Percentiles rank a stretch among this genome's conserved stretches.
Evolutionary conservation across 1,140 invertebrate species (phyloP).

Genomic region (Frieseomelitta varia): DNA sequence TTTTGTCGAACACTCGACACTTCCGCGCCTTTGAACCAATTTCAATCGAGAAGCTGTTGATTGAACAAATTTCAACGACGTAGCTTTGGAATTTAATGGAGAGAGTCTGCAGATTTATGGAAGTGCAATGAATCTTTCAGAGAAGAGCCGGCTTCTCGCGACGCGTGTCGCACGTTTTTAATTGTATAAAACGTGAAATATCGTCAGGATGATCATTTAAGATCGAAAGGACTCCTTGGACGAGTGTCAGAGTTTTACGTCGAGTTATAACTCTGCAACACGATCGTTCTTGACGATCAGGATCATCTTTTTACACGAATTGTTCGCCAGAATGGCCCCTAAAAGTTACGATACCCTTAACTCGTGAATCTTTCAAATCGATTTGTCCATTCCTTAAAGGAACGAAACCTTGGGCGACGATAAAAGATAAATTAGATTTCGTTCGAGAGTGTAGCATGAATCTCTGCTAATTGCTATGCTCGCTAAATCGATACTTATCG

Average conservation of each 20-base stretch:
- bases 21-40: too few species aligned
- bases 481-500: too few species aligned
- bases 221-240: not conserved
- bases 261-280: not conserved
- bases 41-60: too few species aligned
- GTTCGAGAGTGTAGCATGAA: too few species aligned
- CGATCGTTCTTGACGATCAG: not conserved
- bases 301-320: constrained; percentile 18
- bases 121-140: too few species aligned
- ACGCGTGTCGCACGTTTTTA: not conserved
- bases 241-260: not conserved
- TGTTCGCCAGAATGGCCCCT: not conserved
- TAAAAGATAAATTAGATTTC: not conserved
- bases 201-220: not conserved
- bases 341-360: constrained; percentile 26
- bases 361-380: not conserved
- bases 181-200: not conserved
- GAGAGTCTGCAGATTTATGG: too few species aligned
- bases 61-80: too few species aligned
- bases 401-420: not conserved
- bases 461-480: too few species aligned
- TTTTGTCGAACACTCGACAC: too few species aligned
- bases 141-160: too few species aligned
- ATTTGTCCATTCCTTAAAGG: not conserved
- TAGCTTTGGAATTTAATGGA: too few species aligned